A percentile compares a stretch with the other conserved stretches of the same genome.
Evolutionary conservation across 1,140 invertebrate species (phyloP).

Genomic region (Leptestheria dahalacensis): DNA sequence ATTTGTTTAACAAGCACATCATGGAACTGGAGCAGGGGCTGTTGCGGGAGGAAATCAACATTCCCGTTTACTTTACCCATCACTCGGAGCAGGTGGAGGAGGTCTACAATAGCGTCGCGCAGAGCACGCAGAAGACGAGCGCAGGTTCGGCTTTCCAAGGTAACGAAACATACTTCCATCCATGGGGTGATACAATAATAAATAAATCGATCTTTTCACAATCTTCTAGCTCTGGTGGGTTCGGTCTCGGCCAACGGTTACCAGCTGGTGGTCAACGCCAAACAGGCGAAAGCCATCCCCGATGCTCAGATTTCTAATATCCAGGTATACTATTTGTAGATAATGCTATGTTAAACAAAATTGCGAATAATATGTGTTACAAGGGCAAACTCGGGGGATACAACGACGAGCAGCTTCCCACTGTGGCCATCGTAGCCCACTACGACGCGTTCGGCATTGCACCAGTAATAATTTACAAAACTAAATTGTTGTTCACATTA

Average conservation of each 20-base stretch:
- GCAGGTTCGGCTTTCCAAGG: slow-evolving; percentile 48
- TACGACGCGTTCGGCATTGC: slow-evolving; percentile 79
- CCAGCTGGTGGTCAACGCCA: slow-evolving; percentile 59
- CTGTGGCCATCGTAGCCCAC: slow-evolving; percentile 77
- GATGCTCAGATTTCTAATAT: slow-evolving; percentile 67
- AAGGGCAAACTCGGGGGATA: slow-evolving; percentile 70
- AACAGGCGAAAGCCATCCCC: slow-evolving; percentile 47
- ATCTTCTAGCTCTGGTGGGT: slow-evolving; percentile 50
- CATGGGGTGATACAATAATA: slow-evolving; percentile 12
- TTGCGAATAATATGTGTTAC: slow-evolving; percentile 28
- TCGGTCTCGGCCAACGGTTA: slow-evolving; percentile 84
- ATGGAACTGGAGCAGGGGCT: slow-evolving; percentile 66
- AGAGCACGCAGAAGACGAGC: slow-evolving; percentile 33
- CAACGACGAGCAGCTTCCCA: slow-evolving; percentile 61
- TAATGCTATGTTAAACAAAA: too few relatives aligned
- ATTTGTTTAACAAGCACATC: slow-evolving; percentile 37
- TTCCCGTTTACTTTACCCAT: slow-evolving; percentile 78
- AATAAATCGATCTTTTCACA: slow-evolving; percentile 17
- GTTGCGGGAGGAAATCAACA: slow-evolving; percentile 55
- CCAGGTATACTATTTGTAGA: too few relatives aligned
- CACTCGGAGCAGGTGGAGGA: slow-evolving; percentile 54
- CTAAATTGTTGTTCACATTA: slow-evolving; percentile 14
- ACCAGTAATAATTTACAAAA: slow-evolving; percentile 48
- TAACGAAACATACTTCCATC: slow-evolving; percentile 18
- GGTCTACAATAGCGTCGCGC: slow-evolving; percentile 58